phyloP scores from a whole-genome alignment of 2,888 invertebrate genomes.

The Mycalesis mineus region DNA sequence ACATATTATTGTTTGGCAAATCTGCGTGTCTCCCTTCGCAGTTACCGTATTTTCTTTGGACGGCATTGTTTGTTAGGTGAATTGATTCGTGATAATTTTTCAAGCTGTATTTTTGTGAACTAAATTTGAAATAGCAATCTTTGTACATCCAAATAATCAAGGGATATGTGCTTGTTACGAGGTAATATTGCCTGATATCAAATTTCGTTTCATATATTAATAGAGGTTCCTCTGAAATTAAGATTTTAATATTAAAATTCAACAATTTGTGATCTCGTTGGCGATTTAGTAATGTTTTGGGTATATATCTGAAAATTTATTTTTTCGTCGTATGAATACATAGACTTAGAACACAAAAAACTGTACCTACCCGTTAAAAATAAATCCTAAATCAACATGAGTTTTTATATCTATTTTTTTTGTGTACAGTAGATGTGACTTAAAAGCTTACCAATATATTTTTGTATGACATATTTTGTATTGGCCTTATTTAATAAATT shows the following conservation, averaged over 20 bases:
- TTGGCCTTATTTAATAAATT: slow-evolving; percentile 78
- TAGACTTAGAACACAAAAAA: no score
- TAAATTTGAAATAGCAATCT: slow-evolving; percentile 91
- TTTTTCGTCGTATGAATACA: no score
- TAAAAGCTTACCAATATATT: slow-evolving; percentile 90
- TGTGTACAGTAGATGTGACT: no score
- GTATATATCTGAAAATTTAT: no score
- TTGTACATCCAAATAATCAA: slow-evolving; percentile 92
- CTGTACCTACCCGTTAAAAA: no score
- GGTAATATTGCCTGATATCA: slow-evolving; percentile 93
- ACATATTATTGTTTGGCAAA: slow-evolving; percentile 90
- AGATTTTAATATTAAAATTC: no score
- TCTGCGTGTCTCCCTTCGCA: slow-evolving; percentile 72
- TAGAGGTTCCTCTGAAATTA: slow-evolving; percentile 83
- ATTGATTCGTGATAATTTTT: slow-evolving; percentile 89
- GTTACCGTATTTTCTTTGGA: slow-evolving; percentile 86
- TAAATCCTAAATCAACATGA: no score
- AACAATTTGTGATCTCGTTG: no score
- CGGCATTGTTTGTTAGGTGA: slow-evolving; percentile 92
- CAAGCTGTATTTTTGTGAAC: slow-evolving; percentile 88
- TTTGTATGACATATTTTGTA: slow-evolving; percentile 88
- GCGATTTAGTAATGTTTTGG: no score
- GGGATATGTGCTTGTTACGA: slow-evolving; percentile 87
- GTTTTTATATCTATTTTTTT: no score
- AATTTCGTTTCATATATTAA: slow-evolving; percentile 92